Evolutionary conservation across 2,113 vertebrate genomes (phyloP).

Genomic region (Baryphthengus martii): DNA sequence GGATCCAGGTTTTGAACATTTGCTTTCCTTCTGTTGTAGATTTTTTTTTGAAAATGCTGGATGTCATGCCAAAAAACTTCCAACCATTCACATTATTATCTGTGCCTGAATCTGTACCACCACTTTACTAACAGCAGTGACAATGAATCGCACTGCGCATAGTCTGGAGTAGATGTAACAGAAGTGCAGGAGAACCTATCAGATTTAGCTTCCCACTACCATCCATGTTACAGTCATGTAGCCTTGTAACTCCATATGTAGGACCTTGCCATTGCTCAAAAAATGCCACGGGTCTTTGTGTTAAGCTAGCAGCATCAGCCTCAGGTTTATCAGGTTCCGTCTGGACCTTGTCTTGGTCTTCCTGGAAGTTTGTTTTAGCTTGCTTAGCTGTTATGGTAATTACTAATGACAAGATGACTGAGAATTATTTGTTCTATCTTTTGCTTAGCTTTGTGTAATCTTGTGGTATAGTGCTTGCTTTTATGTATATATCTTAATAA

Average conservation of each 20-base stretch:
- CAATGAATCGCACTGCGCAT: neutral
- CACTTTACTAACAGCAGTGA: neutral
- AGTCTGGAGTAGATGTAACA: neutral
- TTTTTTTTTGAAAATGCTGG: neutral
- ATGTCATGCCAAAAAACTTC: neutral
- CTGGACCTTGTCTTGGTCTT: neutral
- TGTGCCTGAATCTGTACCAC: accelerated
- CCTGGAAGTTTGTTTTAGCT: neutral
- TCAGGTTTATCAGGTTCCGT: neutral
- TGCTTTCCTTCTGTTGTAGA: neutral
- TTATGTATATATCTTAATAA: neutral
- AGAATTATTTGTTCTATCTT: neutral
- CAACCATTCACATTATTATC: neutral
- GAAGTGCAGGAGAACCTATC: neutral
- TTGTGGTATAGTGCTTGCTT: neutral
- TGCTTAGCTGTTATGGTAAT: neutral
- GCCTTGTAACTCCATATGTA: neutral
- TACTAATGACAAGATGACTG: neutral
- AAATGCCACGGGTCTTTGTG: neutral
- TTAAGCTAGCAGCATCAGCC: neutral
- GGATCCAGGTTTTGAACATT: neutral
- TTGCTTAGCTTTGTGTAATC: neutral
- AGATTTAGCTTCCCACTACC: neutral
- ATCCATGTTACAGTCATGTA: neutral
- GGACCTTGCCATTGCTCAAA: neutral